Conservation (phyloP, 2,113 vertebrate genomes). For the Onychorhynchus coronatus region DNA sequence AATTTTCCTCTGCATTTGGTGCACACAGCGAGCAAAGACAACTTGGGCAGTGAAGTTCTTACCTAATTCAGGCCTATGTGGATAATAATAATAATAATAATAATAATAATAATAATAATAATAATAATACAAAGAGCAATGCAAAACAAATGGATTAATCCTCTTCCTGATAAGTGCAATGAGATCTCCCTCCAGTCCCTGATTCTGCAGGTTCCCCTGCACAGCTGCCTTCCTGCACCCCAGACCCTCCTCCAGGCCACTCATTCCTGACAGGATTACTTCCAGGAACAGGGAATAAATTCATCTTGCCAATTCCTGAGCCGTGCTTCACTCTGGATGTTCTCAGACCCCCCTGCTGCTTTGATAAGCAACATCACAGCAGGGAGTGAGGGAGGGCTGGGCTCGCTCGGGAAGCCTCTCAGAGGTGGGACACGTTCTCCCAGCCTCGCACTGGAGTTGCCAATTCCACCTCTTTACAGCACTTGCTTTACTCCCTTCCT, state of each 20-base stretch:
- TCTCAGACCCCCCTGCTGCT: neutral
- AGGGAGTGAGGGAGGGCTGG: neutral
- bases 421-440: neutral
- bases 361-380: neutral
- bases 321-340: rapidly evolving
- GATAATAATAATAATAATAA: neutral
- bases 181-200: neutral
- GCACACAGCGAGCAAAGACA: neutral
- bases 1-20: neutral
- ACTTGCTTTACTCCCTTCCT: neutral
- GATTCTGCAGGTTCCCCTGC: neutral
- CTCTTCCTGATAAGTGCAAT: neutral
- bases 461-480: neutral
- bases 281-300: neutral
- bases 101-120: too few relatives aligned
- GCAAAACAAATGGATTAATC: neutral
- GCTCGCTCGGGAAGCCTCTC: neutral
- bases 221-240: neutral
- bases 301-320: neutral
- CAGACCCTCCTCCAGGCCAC: neutral
- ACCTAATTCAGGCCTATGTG: neutral
- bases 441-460: neutral
- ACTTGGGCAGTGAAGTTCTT: neutral
- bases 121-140: neutral
- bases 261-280: neutral